These are phyloP conservation scores for Dipus sagitta DNA, from an alignment of 2,797 vertebrate genomes.

Conservation along the genomic window DNA sequence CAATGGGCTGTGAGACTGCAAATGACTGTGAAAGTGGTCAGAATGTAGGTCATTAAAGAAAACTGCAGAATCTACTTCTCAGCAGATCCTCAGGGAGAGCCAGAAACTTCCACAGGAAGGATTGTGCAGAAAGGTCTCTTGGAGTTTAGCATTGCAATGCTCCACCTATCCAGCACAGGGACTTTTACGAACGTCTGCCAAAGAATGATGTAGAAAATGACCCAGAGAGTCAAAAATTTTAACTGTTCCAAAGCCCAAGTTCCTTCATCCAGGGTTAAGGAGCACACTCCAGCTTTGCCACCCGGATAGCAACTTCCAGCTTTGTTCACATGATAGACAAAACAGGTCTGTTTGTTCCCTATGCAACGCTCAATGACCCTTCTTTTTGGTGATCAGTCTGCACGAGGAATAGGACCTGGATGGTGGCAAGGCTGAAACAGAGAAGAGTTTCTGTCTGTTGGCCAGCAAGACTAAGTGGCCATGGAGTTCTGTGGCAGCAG, in stretches of 20 bases:
- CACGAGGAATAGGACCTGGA: background rate
- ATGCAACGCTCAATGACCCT: background rate
- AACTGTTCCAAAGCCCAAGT: background rate
- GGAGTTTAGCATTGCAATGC: background rate
- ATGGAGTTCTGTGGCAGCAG: background rate
- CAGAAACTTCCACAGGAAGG: slow-evolving; percentile 22
- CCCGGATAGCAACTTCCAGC: background rate
- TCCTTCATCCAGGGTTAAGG: background rate
- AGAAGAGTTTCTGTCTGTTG: background rate
- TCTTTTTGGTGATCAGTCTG: background rate
- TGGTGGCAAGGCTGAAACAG: background rate
- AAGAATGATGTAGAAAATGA: background rate
- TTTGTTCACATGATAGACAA: background rate
- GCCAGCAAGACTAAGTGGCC: background rate
- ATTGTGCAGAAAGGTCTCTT: slow-evolving; percentile 7
- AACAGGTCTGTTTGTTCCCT: background rate
- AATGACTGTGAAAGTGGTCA: slow-evolving; percentile 22
- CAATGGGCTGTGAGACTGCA: background rate
- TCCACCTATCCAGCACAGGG: background rate
- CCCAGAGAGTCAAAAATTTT: background rate
- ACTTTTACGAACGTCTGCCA: background rate
- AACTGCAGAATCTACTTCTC: slow-evolving; percentile 28
- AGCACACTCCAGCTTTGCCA: background rate
- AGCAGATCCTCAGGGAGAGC: slow-evolving; percentile 29
- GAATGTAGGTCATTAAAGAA: slow-evolving; percentile 36